Percentiles rank a stretch among this genome's conserved stretches.
Evolutionary conservation across 2,113 vertebrate genomes (phyloP).

Genomic region (Hyla sarda): DNA sequence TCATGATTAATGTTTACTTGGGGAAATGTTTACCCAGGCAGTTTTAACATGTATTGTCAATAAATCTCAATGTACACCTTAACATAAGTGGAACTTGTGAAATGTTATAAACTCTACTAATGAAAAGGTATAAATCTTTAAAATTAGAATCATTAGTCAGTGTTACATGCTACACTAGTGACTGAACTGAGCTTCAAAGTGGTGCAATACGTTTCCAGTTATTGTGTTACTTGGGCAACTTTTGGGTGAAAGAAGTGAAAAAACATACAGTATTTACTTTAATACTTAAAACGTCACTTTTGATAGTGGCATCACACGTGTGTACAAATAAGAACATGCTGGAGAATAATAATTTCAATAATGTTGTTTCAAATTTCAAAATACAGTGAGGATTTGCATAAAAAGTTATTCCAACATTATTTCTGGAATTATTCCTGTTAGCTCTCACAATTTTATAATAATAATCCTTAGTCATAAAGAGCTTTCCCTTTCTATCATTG

Average conservation of each 20-base stretch:
- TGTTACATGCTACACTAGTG: constrained; percentile 54
- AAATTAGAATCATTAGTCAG: constrained; percentile 60
- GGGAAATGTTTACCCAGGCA: constrained; percentile 59
- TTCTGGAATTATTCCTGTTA: neutral
- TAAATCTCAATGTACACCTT: constrained; percentile 61
- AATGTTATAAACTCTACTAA: constrained; percentile 60
- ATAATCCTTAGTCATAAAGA: neutral
- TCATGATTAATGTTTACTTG: constrained; percentile 59
- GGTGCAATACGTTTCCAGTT: constrained; percentile 32
- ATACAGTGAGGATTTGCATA: neutral
- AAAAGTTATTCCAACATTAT: neutral
- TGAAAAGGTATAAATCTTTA: constrained; percentile 61
- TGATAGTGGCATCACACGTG: constrained; percentile 15
- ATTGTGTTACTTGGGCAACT: constrained; percentile 18
- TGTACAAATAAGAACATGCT: constrained; percentile 19
- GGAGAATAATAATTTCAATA: neutral
- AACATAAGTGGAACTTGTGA: constrained; percentile 59
- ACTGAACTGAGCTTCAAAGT: constrained; percentile 55
- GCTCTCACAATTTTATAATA: neutral
- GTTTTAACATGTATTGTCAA: constrained; percentile 59
- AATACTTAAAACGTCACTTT: constrained; percentile 14
- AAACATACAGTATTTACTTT: neutral
- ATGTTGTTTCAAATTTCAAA: neutral
- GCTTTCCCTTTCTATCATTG: neutral
- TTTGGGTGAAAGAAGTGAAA: constrained; percentile 33